Evolutionary conservation across 2,888 invertebrate species (phyloP).

Genomic region (Eilema depressum): DNA sequence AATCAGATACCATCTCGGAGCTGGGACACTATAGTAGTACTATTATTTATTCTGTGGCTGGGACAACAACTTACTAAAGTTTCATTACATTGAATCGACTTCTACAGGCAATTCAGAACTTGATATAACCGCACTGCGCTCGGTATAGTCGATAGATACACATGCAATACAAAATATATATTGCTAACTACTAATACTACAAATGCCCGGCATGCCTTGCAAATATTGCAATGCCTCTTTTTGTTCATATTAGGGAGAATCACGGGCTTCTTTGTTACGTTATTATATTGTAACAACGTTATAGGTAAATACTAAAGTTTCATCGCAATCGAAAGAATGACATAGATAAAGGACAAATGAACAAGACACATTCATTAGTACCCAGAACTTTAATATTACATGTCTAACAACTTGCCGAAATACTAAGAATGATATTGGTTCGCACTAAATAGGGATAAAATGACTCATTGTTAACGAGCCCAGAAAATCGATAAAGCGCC

Average conservation of each 20-base stretch:
- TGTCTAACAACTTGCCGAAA: background rate
- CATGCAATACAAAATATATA: too few relatives aligned
- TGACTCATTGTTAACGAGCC: background rate
- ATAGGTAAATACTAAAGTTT: background rate
- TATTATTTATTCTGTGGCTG: too few relatives aligned
- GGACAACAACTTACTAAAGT: too few relatives aligned
- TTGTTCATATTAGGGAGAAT: background rate
- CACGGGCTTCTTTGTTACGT: too few relatives aligned
- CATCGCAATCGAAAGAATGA: background rate
- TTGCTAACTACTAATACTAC: too few relatives aligned
- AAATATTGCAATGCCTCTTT: background rate
- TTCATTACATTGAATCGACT: too few relatives aligned
- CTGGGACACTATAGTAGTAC: too few relatives aligned
- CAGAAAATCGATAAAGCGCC: background rate
- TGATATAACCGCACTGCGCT: too few relatives aligned
- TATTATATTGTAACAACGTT: background rate
- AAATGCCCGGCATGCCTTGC: too few relatives aligned
- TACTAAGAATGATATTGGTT: slow-evolving; percentile 5
- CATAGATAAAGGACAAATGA: background rate
- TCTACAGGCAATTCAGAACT: too few relatives aligned
- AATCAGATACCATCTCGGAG: too few relatives aligned
- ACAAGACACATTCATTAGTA: background rate
- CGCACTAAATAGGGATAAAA: slow-evolving; percentile 2
- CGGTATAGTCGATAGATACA: too few relatives aligned
- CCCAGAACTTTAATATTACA: background rate